These are phyloP conservation scores for Nasua narica DNA, from an alignment of 2,797 vertebrate genomes.

Conservation along the genomic window DNA sequence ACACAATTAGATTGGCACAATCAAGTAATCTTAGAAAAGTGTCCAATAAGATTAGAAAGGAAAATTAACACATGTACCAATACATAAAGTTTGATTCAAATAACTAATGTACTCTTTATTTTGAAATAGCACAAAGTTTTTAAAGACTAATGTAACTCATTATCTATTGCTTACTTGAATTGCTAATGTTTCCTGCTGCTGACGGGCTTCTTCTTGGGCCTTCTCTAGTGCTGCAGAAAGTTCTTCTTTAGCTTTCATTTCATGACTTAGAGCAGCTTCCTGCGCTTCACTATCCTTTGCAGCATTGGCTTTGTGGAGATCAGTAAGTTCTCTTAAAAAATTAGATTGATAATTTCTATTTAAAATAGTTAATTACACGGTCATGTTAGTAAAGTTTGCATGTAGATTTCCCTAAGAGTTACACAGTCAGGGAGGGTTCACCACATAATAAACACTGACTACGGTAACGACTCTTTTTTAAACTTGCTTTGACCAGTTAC, in stretches of 20 bases:
- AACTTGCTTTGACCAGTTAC: neutral
- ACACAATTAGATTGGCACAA: neutral
- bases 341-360: slow-evolving; percentile 42
- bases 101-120: neutral
- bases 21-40: neutral
- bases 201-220: slow-evolving; percentile 91
- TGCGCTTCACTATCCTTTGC: slow-evolving; percentile 94
- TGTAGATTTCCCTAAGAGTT: neutral
- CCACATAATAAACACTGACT: neutral
- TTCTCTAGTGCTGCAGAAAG: slow-evolving; percentile 91
- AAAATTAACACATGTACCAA: neutral
- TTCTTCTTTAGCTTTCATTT: slow-evolving; percentile 93
- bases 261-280: slow-evolving; percentile 91
- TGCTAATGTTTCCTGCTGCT: slow-evolving; percentile 93
- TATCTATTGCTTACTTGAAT: slow-evolving; percentile 87
- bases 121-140: neutral
- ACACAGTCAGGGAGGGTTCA: neutral
- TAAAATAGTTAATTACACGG: slow-evolving; percentile 2
- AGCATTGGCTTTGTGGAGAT: slow-evolving; percentile 94
- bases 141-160: neutral
- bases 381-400: neutral
- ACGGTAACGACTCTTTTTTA: neutral
- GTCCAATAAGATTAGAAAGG: neutral
- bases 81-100: neutral
- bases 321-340: slow-evolving; percentile 92